phyloP scores from a whole-genome alignment of 2,797 vertebrate genomes.

The Notoglanidium macrostoma region DNA sequence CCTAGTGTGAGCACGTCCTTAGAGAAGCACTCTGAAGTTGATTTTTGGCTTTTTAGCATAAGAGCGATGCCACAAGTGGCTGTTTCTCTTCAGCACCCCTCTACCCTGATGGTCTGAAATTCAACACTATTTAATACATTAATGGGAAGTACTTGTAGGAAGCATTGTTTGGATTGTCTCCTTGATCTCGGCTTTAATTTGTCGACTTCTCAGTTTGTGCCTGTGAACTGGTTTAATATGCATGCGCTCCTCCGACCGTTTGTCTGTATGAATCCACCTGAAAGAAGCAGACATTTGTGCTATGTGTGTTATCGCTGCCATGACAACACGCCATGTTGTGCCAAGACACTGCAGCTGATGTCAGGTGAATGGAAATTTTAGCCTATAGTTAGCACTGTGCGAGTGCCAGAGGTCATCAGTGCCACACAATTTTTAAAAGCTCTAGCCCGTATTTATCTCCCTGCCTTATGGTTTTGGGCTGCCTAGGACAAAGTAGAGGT shows the following conservation, averaged over 20 bases:
- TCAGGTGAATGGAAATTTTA: slow-evolving; percentile 35
- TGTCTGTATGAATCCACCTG: background rate
- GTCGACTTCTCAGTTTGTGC: background rate
- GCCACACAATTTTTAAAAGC: background rate
- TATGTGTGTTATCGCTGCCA: background rate
- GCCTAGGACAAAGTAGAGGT: background rate
- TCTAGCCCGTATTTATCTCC: too few relatives aligned
- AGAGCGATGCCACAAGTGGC: too few relatives aligned
- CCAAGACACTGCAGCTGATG: background rate
- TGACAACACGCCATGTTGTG: slow-evolving; percentile 2
- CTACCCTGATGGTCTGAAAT: too few relatives aligned
- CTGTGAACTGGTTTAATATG: background rate
- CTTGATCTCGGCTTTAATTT: background rate
- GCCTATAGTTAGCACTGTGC: slow-evolving; percentile 50
- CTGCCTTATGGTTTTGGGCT: too few relatives aligned
- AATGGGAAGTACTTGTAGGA: background rate
- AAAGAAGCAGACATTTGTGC: background rate
- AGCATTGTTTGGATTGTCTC: background rate
- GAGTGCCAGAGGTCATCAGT: slow-evolving; percentile 15
- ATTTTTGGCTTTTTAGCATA: background rate
- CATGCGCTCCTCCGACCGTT: background rate
- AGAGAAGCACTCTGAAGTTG: background rate
- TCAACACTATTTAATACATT: too few relatives aligned
- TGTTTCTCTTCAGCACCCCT: background rate
- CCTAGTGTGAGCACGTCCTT: too few relatives aligned